These are phyloP conservation scores for Ameiurus melas DNA, from an alignment of 2,113 vertebrate species.

Conservation along the genomic window DNA sequence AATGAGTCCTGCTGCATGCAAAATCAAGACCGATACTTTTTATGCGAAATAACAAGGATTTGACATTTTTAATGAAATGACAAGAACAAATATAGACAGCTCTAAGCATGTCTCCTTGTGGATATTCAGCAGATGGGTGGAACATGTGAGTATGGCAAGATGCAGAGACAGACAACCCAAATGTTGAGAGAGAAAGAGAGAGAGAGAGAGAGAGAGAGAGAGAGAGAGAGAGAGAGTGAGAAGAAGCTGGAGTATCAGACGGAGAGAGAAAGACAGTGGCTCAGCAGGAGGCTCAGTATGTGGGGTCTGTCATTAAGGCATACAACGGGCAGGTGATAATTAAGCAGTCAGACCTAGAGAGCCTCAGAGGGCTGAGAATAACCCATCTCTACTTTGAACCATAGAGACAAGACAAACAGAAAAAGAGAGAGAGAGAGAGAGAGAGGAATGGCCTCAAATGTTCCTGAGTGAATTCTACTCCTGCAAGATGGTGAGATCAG, in stretches of 20 bases:
- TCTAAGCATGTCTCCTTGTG: neutral
- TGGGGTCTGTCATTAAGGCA: slow-evolving; percentile 65
- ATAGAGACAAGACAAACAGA: neutral
- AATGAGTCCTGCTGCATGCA: neutral
- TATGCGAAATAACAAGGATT: slow-evolving; percentile 5
- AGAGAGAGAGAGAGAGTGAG: slow-evolving; percentile 3
- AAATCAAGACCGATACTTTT: slow-evolving; percentile 20
- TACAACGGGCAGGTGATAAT: slow-evolving; percentile 67
- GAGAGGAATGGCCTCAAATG: neutral
- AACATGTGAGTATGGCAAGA: slow-evolving; percentile 15
- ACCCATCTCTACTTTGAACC: slow-evolving; percentile 22
- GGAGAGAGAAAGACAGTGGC: slow-evolving; percentile 33
- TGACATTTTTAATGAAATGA: slow-evolving; percentile 26
- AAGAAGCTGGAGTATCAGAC: slow-evolving; percentile 16
- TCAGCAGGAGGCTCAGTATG: slow-evolving; percentile 52
- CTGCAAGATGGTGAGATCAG: neutral
- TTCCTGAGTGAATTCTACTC: neutral
- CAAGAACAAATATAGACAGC: slow-evolving; percentile 9
- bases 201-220: slow-evolving; percentile 3
- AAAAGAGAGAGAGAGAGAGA: neutral
- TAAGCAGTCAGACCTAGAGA: slow-evolving; percentile 55
- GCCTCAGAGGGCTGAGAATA: slow-evolving; percentile 34
- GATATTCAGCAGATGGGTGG: neutral
- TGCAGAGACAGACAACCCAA: slow-evolving; percentile 13
- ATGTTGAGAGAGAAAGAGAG: neutral